Evolutionary conservation across 2,888 invertebrate genomes (phyloP).

Genomic region (Antheraea assamensis): DNA sequence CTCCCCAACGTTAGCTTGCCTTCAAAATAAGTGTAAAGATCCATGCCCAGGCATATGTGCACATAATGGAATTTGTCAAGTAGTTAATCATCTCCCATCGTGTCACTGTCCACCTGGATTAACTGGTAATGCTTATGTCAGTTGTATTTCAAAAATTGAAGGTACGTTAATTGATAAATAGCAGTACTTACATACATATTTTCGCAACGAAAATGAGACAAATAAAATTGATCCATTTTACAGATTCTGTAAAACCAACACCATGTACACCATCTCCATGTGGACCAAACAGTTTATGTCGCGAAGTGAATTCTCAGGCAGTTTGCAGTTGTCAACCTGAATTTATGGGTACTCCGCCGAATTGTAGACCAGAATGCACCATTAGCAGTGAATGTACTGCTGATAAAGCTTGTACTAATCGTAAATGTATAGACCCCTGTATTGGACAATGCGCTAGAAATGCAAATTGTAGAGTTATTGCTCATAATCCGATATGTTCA

Average conservation of each 20-base stretch:
- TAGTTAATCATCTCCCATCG: constrained; percentile 88
- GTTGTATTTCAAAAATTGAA: constrained; percentile 78
- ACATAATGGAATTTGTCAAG: constrained; percentile 87
- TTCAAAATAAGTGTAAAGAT: constrained; percentile 89
- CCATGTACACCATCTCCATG: constrained; percentile 89
- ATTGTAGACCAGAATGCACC: constrained; percentile 91
- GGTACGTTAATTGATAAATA: constrained; percentile 46
- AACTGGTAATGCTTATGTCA: constrained; percentile 86
- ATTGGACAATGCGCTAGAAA: constrained; percentile 89
- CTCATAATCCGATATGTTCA: constrained; percentile 91
- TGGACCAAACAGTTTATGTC: constrained; percentile 89
- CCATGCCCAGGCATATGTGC: constrained; percentile 91
- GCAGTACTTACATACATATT: not conserved
- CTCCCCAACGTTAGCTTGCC: constrained; percentile 86
- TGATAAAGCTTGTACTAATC: constrained; percentile 88
- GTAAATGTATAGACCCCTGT: constrained; percentile 91
- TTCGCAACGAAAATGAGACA: not conserved
- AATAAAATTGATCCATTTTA: constrained; percentile 32
- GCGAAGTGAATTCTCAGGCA: constrained; percentile 85
- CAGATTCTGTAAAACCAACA: constrained; percentile 64
- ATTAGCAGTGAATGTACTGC: constrained; percentile 90
- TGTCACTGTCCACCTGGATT: constrained; percentile 87
- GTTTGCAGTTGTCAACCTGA: constrained; percentile 87
- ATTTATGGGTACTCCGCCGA: constrained; percentile 89
- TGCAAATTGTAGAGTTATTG: constrained; percentile 90